Evolutionary conservation across 2,888 invertebrate genomes (phyloP).

Genomic region (Chouioia cunea): DNA sequence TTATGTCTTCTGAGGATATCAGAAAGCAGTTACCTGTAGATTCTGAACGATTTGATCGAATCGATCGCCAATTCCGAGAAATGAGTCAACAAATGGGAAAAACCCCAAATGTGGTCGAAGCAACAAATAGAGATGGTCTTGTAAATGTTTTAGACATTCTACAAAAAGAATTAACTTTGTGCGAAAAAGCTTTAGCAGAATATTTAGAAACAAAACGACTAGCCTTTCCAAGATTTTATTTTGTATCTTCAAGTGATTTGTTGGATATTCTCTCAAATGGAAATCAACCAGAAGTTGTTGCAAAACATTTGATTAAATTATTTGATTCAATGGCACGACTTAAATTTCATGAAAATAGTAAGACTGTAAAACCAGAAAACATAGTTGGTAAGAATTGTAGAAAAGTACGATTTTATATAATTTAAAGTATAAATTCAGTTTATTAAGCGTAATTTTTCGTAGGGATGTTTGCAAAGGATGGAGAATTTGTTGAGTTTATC

Average conservation of each 20-base stretch:
- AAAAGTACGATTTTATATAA: too few relatives aligned
- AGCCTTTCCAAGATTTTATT: conserved; percentile 96
- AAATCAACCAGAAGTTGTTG: conserved; percentile 89
- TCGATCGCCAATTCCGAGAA: conserved; percentile 90
- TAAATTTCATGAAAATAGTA: conserved; percentile 78
- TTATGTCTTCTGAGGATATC: conserved; percentile 98
- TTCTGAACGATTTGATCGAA: conserved; percentile 90
- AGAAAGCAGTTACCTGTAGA: conserved; percentile 94
- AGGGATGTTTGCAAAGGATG: conserved; percentile 95
- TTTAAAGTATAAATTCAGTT: too few relatives aligned
- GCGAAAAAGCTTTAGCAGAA: conserved; percentile 96
- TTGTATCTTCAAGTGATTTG: conserved; percentile 95
- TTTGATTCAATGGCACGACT: conserved; percentile 95
- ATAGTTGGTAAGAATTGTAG: conserved; percentile 52
- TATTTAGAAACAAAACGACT: conserved; percentile 96
- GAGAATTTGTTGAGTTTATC: conserved; percentile 87
- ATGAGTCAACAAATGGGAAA: conserved; percentile 83
- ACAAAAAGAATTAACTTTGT: conserved; percentile 88
- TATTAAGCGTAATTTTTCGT: conserved; percentile 54
- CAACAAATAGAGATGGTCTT: conserved; percentile 89
- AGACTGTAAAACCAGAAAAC: conserved; percentile 58
- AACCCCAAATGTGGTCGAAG: conserved; percentile 89
- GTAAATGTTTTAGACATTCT: conserved; percentile 83
- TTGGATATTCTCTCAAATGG: conserved; percentile 96
- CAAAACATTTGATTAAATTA: conserved; percentile 92